These are phyloP conservation scores for Macquaria ambigua DNA, from an alignment of 2,113 vertebrate genomes.

Conservation along the genomic window DNA sequence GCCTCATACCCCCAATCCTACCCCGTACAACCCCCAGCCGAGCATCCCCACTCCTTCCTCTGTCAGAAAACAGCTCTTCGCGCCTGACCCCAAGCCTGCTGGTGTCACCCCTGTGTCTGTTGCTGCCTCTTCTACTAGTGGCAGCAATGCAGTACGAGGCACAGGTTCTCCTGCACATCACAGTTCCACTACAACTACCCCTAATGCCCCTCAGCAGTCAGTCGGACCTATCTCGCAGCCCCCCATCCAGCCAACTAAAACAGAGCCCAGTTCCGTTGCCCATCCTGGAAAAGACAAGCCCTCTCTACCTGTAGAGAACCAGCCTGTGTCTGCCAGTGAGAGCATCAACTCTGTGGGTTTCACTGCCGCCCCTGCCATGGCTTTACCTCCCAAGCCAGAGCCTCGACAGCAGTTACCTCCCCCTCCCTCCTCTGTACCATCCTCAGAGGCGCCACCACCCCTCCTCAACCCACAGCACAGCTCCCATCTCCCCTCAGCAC, in stretches of 20 bases:
- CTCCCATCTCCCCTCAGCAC: constrained; percentile 85
- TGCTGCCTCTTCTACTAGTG: constrained; percentile 84
- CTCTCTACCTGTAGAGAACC: constrained; percentile 65
- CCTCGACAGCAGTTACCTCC: constrained; percentile 86
- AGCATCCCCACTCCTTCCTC: constrained; percentile 91
- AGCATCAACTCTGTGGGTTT: constrained; percentile 80
- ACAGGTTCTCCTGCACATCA: constrained; percentile 79
- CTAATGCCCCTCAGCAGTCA: constrained; percentile 85
- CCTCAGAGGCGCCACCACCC: constrained; percentile 70
- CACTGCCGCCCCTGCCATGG: constrained; percentile 70
- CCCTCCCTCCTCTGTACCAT: constrained; percentile 85
- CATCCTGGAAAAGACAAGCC: constrained; percentile 89
- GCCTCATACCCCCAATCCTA: constrained; percentile 80
- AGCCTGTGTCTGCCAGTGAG: constrained; percentile 64
- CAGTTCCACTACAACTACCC: constrained; percentile 73
- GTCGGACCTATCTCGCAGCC: constrained; percentile 79
- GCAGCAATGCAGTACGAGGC: constrained; percentile 68
- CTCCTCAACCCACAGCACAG: constrained; percentile 86
- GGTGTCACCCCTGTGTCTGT: constrained; percentile 80
- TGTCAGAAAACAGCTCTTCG: constrained; percentile 94
- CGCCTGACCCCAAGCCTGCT: constrained; percentile 87
- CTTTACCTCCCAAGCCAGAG: constrained; percentile 83
- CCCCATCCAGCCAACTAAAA: constrained; percentile 77
- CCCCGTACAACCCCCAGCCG: constrained; percentile 85
- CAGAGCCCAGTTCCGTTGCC: constrained; percentile 84